These are phyloP conservation scores for Hirtodrosophila cameraria DNA, from an alignment of 2,888 invertebrate genomes.

Conservation along the genomic window DNA sequence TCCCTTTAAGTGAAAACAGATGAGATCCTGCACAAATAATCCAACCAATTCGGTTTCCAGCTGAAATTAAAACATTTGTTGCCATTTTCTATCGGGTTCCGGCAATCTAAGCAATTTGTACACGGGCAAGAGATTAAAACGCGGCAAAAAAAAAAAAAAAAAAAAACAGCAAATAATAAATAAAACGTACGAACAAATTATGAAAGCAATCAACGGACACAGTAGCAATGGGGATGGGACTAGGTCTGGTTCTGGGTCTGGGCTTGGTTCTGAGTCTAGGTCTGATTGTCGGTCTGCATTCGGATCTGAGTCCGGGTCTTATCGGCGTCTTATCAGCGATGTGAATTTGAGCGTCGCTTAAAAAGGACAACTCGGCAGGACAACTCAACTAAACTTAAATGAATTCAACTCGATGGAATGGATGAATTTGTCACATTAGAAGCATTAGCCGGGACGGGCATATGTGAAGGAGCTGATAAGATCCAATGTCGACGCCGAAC, in stretches of 20 bases:
- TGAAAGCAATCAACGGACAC: constrained; percentile 48
- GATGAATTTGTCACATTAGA: constrained; percentile 78
- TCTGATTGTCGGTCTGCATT: constrained; percentile 13
- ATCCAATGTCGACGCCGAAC: constrained; percentile 38
- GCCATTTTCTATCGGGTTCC: constrained; percentile 66
- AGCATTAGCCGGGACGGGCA: constrained; percentile 53
- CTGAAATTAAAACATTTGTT: constrained; percentile 73
- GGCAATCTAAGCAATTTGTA: constrained; percentile 61
- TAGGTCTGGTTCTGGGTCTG: neutral
- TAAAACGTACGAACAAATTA: constrained; percentile 58
- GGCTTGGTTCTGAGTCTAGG: neutral
- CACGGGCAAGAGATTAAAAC: constrained; percentile 58
- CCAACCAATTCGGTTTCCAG: constrained; percentile 17
- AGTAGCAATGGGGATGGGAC: constrained; percentile 12
- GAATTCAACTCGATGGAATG: constrained; percentile 30
- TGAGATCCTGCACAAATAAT: constrained; percentile 4
- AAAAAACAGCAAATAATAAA: constrained; percentile 47
- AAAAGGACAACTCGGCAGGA: constrained; percentile 53
- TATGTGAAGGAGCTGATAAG: constrained; percentile 71
- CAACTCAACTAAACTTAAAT: constrained; percentile 19
- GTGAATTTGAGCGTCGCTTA: constrained; percentile 66
- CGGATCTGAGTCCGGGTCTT: constrained; percentile 30
- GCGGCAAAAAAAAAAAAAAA: constrained; percentile 22
- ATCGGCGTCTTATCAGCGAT: constrained; percentile 65
- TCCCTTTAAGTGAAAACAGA: constrained; percentile 6